Conservation (phyloP, 2,888 invertebrate genomes). For the Drosophila kanekoi region DNA sequence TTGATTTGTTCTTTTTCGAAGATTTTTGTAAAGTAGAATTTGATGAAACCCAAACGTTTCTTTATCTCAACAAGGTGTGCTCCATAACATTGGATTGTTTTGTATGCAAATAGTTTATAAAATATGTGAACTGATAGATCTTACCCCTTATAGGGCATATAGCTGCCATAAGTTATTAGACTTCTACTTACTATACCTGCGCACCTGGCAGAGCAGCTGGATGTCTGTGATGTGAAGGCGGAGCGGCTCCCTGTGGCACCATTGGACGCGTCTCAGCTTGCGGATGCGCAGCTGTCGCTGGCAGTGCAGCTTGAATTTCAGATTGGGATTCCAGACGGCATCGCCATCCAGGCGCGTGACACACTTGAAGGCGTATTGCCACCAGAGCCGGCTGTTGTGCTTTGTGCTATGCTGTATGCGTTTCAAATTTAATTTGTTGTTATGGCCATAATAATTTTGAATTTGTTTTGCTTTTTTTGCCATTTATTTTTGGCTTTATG, state of each 20-base stretch:
- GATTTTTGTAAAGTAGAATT: too few species aligned
- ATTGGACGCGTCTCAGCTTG: conserved; percentile 53
- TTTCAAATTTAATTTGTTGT: conserved; percentile 14
- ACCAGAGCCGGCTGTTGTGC: conserved; percentile 71
- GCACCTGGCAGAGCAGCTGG: conserved; percentile 64
- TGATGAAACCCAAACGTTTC: too few species aligned
- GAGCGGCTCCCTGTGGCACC: conserved; percentile 63
- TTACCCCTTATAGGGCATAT: neutral
- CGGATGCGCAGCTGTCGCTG: conserved; percentile 70
- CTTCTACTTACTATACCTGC: conserved; percentile 31
- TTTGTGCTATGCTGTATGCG: conserved; percentile 68
- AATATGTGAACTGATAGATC: too few species aligned
- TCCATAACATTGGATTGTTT: too few species aligned
- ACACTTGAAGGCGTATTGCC: conserved; percentile 75
- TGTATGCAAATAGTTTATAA: too few species aligned
- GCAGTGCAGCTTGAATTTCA: conserved; percentile 68
- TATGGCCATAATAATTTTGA: conserved; percentile 37
- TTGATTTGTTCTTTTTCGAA: too few species aligned
- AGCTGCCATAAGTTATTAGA: too few species aligned
- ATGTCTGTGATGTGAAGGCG: conserved; percentile 68
- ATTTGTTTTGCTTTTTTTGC: neutral
- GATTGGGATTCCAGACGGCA: conserved; percentile 67
- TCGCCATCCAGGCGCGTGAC: conserved; percentile 53
- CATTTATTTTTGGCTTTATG: conserved; percentile 35
- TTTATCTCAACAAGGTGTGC: too few species aligned